Conservation (phyloP, 2,888 invertebrate species). For the Athalia rosae region DNA sequence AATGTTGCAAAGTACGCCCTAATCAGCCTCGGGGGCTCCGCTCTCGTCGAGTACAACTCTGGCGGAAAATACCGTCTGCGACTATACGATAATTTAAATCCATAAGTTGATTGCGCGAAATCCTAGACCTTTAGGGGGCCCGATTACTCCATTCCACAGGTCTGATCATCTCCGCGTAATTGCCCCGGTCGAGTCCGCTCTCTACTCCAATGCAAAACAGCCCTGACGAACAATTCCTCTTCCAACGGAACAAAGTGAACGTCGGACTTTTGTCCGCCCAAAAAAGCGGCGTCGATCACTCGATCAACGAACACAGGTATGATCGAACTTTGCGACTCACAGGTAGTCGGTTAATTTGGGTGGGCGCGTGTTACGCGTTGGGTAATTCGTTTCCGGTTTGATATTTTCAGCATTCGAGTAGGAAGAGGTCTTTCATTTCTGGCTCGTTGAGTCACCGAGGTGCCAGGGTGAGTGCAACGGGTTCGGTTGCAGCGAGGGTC, state of each 20-base stretch:
- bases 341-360: too few relatives aligned
- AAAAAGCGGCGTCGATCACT: background rate
- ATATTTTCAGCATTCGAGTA: constrained; percentile 1
- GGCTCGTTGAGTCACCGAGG: background rate
- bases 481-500: constrained; percentile 14
- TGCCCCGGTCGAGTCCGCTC: background rate
- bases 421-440: constrained; percentile 8
- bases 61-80: background rate
- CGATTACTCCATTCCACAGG: background rate
- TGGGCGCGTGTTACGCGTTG: background rate
- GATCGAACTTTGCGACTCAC: too few relatives aligned
- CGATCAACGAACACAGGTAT: background rate
- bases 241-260: background rate
- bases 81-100: background rate
- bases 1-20: background rate
- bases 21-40: background rate
- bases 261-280: background rate
- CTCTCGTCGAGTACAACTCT: background rate
- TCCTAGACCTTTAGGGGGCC: background rate
- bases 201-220: background rate
- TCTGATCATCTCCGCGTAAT: background rate
- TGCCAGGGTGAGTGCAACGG: constrained; percentile 8
- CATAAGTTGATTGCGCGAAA: constrained; percentile 12
- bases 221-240: background rate
- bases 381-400: background rate